These are phyloP conservation scores for Panthera leo DNA, from an alignment of 2,113 vertebrate species.

Conservation along the genomic window DNA sequence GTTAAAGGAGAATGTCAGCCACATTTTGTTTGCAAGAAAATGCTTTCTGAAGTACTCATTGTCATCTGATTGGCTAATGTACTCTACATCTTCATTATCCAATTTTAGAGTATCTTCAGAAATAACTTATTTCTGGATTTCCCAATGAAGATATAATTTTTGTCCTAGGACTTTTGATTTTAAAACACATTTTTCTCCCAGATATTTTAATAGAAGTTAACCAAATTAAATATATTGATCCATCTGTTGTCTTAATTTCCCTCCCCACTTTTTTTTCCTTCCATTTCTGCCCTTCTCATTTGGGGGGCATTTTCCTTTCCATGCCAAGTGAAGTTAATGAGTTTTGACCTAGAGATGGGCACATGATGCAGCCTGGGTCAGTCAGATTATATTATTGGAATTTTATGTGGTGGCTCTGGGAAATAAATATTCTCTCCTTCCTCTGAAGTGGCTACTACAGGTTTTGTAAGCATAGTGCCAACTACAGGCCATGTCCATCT, in stretches of 20 bases:
- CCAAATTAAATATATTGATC: neutral
- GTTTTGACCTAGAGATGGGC: neutral
- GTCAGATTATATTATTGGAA: neutral
- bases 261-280: neutral
- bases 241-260: neutral
- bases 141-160: neutral
- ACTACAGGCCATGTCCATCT: neutral
- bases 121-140: neutral
- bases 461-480: neutral
- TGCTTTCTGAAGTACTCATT: neutral
- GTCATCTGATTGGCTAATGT: neutral
- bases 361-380: neutral
- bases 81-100: neutral
- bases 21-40: slow-evolving; percentile 19
- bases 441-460: neutral
- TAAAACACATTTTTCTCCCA: neutral
- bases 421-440: neutral
- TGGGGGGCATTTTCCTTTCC: neutral
- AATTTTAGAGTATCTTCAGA: neutral
- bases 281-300: neutral
- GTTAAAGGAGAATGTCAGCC: neutral
- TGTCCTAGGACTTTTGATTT: neutral
- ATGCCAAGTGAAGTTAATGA: neutral
- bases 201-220: neutral
- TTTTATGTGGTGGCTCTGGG: neutral